Evolutionary conservation across 2,888 invertebrate species (phyloP), one percentile per base, ranked within the genome.

Genomic region (Dexiosoma caninum): DNA sequence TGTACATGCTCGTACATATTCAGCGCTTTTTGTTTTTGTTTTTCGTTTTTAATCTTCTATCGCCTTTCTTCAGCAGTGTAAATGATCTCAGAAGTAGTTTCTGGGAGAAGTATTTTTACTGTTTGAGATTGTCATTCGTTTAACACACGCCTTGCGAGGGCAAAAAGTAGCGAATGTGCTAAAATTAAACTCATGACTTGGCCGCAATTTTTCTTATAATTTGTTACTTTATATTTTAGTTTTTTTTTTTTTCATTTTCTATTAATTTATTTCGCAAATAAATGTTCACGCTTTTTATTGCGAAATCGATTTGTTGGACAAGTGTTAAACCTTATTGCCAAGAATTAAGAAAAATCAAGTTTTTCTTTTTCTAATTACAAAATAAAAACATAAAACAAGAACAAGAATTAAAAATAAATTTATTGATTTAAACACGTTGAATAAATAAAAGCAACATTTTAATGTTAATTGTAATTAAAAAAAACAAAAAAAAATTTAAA

Each of bases 101-200:
- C 27, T 64, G 30, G 49, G 53, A 37, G 69, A 42, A 64, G 32
- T 27, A 12, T 62, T 66, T 35, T 16, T 35, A 30, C 2, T 0
- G 19, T 53, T 32, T 27, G 12, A n/a, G 6, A 16, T 30, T 49
- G 40, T 57, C 49, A 57, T 23, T 30, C 14, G 19, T 8, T 21
- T 4, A 40, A 1, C n/a, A 14, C 2, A 2, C n/a, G 16, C 1
- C 14, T 8, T 42, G 19, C 19, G 60, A 51, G 51, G 37, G 16
- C 12, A 14, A 37, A 4, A 27, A 42, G 40, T 23, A 27, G 10
- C n/a, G 42, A 59, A 35, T 27, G 75, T 78, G 81, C 75, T 82
- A 82, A 82, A 70, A 60, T 59, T 46, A 23, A 82, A 71, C 78
- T 82, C 78, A 78, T 82, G 81, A 82, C 75, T 55, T 82, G 78